Base-by-base conservation (phyloP, 2,888 invertebrate genomes). In the Theodoxus fluviatilis region DNA sequence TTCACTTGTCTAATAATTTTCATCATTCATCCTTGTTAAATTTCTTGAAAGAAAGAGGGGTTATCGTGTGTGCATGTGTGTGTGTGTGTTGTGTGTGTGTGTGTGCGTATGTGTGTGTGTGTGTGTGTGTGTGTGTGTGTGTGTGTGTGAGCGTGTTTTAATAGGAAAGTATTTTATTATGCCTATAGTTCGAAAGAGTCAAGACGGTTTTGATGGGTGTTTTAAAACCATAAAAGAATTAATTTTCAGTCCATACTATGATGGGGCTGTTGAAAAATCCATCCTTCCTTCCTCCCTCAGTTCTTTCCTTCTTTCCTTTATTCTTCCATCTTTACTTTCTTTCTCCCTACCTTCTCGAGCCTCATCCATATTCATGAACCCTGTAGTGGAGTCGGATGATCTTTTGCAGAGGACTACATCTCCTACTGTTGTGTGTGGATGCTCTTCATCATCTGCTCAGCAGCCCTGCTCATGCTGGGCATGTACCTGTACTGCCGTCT, bases 401-500 rank as follows among this genome's bases (percentile, higher is more conserved):
- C n/a, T 71, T 67, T 78, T 77, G 57, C 80, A 83, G 84, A 82
- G 69, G 82, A 83, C 71, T 73, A 71, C 68, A 71, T 76, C 52
- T 81, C 82, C 6, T 71, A 76, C 37, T 74, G 70, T 3, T 69
- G 82, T 67, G 67, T 82, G 65, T 73, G 77, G 72, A 47, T 79
- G 18, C 65, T 82, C 57, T 76, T 83, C 43, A 59, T 79, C n/a
- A 73, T 80, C 4, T 77, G 78, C 67, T 68, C 73, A 37, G 35
- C 80, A 38, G 66, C 82, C 40, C 72, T 83, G 40, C 33, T 75
- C 28, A 66, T 82, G 15, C 71, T 83, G 47, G 80, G 81, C 7
- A 38, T 79, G 18, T 81, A 80, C 68, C 72, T 83, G 4, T 81
- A 78, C 76, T 84, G 83, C 63, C 75, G 74, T n/a, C n/a, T n/a